These are phyloP conservation scores for Dallia pectoralis DNA, from an alignment of 2,797 vertebrate species.

Conservation along the genomic window DNA sequence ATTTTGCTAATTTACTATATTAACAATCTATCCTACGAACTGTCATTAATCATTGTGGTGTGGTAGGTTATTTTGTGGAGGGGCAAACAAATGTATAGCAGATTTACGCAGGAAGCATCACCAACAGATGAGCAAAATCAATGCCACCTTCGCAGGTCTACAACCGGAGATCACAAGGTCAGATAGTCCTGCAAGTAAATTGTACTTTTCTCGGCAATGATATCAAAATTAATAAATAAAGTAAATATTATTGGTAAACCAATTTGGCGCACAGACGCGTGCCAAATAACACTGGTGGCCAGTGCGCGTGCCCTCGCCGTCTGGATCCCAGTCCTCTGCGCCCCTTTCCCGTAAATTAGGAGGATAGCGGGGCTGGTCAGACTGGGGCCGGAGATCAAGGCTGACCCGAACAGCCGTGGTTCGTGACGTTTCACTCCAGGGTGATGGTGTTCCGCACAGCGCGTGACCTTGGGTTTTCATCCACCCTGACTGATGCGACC, in stretches of 20 bases:
- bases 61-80: not conserved
- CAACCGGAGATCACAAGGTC: not conserved
- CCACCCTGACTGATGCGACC: conserved; percentile 20
- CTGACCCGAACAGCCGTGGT: conserved; percentile 21
- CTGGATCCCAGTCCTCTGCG: not conserved
- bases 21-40: not conserved
- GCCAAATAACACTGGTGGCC: conserved; percentile 7
- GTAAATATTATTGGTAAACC: conserved; percentile 7
- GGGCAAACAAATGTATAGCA: not conserved
- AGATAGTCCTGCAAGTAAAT: not conserved
- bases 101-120: not conserved
- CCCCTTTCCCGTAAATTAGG: conserved; percentile 17
- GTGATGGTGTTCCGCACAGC: conserved; percentile 15
- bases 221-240: not conserved
- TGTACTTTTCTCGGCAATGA: not conserved
- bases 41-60: not conserved
- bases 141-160: no score
- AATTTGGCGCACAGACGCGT: conserved; percentile 8
- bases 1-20: not conserved
- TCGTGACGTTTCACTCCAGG: conserved; percentile 13
- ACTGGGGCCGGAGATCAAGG: conserved; percentile 36
- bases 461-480: conserved; percentile 39
- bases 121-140: not conserved
- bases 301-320: conserved; percentile 8
- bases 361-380: conserved; percentile 12